phyloP scores from a whole-genome alignment of 1,140 invertebrate species.

The Zaprionus kolodkinae region DNA sequence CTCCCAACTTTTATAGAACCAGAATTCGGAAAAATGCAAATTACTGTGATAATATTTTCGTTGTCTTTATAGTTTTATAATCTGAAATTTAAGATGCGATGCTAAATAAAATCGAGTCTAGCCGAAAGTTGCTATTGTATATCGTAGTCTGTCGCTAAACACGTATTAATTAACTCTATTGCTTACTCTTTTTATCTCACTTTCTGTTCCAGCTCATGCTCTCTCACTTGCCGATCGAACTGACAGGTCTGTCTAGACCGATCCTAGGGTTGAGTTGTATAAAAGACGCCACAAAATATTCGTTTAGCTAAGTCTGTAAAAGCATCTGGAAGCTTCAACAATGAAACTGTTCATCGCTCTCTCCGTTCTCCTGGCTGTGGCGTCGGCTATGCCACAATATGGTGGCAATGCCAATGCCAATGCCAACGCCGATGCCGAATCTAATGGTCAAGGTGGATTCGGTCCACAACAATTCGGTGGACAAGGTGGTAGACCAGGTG shows the following conservation, averaged over 20 bases:
- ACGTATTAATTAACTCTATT: background rate
- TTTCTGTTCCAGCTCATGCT: background rate
- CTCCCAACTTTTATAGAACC: too few relatives aligned
- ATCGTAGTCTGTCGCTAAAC: slow-evolving; percentile 11
- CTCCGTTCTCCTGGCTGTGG: slow-evolving; percentile 46
- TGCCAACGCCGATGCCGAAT: background rate
- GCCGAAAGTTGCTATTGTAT: slow-evolving; percentile 23
- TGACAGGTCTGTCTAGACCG: background rate
- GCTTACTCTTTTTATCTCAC: background rate
- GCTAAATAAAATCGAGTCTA: background rate
- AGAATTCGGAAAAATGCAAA: too few relatives aligned
- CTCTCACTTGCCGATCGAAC: background rate
- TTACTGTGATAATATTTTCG: too few relatives aligned
- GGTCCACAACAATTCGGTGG: slow-evolving; percentile 16
- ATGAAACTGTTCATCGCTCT: slow-evolving; percentile 63
- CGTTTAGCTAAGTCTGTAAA: slow-evolving; percentile 36
- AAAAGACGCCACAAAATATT: slow-evolving; percentile 31
- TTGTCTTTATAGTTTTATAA: background rate
- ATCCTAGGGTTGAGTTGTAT: slow-evolving; percentile 29
- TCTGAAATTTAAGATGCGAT: too few relatives aligned
- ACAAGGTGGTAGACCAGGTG: background rate
- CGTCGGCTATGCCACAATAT: slow-evolving; percentile 49
- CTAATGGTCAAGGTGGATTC: too few relatives aligned
- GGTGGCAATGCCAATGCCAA: slow-evolving; percentile 6
- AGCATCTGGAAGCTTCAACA: slow-evolving; percentile 20